phyloP scores from a whole-genome alignment of 2,113 vertebrate species.

The Gambusia affinis region DNA sequence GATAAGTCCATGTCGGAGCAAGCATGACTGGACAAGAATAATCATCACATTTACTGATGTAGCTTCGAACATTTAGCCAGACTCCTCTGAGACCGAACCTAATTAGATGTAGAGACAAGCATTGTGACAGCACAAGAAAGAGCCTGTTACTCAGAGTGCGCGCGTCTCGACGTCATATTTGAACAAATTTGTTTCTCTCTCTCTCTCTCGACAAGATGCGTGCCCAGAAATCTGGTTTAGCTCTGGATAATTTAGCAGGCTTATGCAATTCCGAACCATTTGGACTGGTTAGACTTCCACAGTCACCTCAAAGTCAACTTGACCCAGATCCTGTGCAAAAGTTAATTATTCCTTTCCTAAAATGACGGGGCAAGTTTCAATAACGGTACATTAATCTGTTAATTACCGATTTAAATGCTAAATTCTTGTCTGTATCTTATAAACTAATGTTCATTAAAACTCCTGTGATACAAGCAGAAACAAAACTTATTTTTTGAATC shows the following conservation, averaged over 20 bases:
- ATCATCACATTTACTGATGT: constrained; percentile 52
- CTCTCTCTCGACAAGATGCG: background rate
- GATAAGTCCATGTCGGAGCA: constrained; percentile 52
- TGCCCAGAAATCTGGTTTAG: background rate
- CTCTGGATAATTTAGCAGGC: background rate
- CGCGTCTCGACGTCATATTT: constrained; percentile 22
- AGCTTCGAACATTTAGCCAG: constrained; percentile 36
- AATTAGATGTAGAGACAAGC: constrained; percentile 23
- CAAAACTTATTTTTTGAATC: too few species aligned
- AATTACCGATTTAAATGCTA: constrained; percentile 53
- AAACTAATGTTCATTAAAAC: too few species aligned
- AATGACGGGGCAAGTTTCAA: constrained; percentile 39
- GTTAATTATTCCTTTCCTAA: constrained; percentile 41
- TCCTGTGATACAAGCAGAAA: too few species aligned
- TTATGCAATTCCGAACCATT: background rate
- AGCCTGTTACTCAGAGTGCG: background rate
- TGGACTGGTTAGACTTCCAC: background rate
- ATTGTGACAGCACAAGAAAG: constrained; percentile 4
- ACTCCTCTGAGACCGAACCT: constrained; percentile 23
- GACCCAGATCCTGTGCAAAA: constrained; percentile 9
- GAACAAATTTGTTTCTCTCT: constrained; percentile 4
- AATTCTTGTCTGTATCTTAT: constrained; percentile 1
- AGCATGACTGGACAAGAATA: constrained; percentile 57
- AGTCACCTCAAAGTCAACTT: constrained; percentile 13
- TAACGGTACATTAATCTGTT: constrained; percentile 38